phyloP scores from a whole-genome alignment of 2,888 invertebrate genomes.

The Acanthosepion esculentum region DNA sequence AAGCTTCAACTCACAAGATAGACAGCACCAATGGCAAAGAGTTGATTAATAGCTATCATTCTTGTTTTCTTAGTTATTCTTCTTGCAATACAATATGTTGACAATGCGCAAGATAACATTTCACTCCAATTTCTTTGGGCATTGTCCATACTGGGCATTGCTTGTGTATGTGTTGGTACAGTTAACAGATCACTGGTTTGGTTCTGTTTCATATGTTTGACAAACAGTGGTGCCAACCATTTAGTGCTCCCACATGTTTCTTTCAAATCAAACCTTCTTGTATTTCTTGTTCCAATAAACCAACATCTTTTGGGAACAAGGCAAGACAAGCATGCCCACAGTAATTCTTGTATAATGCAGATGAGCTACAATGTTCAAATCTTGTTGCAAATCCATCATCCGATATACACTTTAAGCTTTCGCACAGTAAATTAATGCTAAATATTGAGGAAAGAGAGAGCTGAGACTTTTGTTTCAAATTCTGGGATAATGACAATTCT shows the following conservation, averaged over 20 bases:
- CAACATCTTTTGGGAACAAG: too few species aligned
- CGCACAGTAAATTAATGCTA: too few species aligned
- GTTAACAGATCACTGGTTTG: background rate
- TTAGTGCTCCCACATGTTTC: background rate
- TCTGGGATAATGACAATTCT: too few species aligned
- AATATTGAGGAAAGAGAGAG: too few species aligned
- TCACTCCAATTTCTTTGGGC: background rate
- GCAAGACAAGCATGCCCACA: too few species aligned
- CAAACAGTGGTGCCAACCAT: background rate
- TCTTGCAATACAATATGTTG: slow-evolving; percentile 12
- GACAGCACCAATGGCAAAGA: background rate
- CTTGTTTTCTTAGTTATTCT: background rate
- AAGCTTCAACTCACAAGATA: background rate
- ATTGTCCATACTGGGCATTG: background rate
- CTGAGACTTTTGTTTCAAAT: too few species aligned
- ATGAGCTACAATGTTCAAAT: too few species aligned
- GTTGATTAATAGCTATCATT: background rate
- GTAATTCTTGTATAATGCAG: too few species aligned
- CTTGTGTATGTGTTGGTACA: background rate
- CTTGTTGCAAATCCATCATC: too few species aligned
- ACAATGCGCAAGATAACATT: background rate
- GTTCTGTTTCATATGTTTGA: background rate
- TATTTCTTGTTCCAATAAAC: background rate
- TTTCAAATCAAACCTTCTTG: background rate
- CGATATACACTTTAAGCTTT: too few species aligned